Percentiles rank a stretch among this genome's conserved stretches.
Evolutionary conservation across 1,140 invertebrate genomes (phyloP).

Genomic region (Bombus confusus): DNA sequence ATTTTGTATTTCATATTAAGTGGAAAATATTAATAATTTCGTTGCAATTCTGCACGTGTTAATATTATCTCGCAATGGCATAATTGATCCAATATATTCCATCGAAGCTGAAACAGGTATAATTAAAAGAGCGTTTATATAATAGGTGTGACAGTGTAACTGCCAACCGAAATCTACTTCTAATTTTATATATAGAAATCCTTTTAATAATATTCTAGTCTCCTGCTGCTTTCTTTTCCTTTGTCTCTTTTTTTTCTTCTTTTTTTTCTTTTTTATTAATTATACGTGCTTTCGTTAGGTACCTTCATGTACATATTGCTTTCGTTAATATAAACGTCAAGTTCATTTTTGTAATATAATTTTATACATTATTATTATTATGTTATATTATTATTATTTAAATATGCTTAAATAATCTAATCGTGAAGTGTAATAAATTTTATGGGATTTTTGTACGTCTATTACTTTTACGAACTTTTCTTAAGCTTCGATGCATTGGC

Average conservation of each 20-base stretch:
- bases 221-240: neutral
- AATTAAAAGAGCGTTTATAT: constrained; percentile 7
- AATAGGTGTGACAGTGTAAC: neutral
- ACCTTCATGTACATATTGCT: neutral
- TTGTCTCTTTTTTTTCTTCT: too few relatives aligned
- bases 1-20: neutral
- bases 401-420: neutral
- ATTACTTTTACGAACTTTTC: too few relatives aligned
- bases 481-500: too few relatives aligned
- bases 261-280: too few relatives aligned
- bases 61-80: neutral
- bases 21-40: neutral
- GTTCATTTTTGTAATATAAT: neutral
- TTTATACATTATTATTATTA: neutral
- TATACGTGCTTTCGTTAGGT: neutral
- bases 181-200: neutral
- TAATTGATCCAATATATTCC: neutral
- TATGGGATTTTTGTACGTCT: too few relatives aligned
- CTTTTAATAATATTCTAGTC: neutral
- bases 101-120: neutral
- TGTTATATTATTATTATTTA: neutral
- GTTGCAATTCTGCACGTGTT: neutral
- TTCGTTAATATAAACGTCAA: neutral
- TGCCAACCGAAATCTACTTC: neutral
- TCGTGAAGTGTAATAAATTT: neutral